Evolutionary conservation across 2,888 invertebrate genomes (phyloP).

Genomic region (Andrena flavipes): DNA sequence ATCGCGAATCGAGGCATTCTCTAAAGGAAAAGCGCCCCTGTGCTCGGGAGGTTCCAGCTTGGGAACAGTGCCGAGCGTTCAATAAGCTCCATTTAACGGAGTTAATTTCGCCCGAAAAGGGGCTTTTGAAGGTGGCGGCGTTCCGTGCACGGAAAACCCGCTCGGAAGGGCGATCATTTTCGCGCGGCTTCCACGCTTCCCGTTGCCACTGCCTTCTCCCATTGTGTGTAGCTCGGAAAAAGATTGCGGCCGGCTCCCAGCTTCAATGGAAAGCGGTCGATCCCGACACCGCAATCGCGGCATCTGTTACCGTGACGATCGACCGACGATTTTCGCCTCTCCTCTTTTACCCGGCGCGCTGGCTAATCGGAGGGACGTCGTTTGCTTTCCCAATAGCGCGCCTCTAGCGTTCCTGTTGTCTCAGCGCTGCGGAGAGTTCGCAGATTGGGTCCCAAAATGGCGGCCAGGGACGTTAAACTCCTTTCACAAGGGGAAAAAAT

Average conservation of each 20-base stretch:
- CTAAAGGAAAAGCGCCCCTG: no score
- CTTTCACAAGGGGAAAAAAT: not conserved
- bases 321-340: conserved; percentile 55
- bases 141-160: not conserved
- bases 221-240: conserved; percentile 43
- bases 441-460: conserved; percentile 11
- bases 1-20: no score
- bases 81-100: not conserved
- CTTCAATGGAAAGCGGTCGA: conserved; percentile 61
- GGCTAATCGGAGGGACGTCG: conserved; percentile 62
- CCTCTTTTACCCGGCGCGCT: conserved; percentile 48
- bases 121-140: not conserved
- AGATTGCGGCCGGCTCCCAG: conserved; percentile 55
- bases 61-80: not conserved
- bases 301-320: conserved; percentile 63
- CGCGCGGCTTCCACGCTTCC: conserved; percentile 43
- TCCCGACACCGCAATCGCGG: conserved; percentile 55
- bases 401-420: conserved; percentile 10
- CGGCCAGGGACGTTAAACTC: not conserved
- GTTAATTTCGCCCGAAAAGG: conserved; percentile 24
- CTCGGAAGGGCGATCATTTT: conserved; percentile 34
- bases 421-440: not conserved
- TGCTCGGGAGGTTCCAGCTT: not conserved
- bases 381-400: conserved; percentile 46
- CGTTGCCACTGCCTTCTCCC: conserved; percentile 23